These are phyloP conservation scores for Zosterops japonicus DNA, from an alignment of 2,113 vertebrate species.

Conservation along the genomic window DNA sequence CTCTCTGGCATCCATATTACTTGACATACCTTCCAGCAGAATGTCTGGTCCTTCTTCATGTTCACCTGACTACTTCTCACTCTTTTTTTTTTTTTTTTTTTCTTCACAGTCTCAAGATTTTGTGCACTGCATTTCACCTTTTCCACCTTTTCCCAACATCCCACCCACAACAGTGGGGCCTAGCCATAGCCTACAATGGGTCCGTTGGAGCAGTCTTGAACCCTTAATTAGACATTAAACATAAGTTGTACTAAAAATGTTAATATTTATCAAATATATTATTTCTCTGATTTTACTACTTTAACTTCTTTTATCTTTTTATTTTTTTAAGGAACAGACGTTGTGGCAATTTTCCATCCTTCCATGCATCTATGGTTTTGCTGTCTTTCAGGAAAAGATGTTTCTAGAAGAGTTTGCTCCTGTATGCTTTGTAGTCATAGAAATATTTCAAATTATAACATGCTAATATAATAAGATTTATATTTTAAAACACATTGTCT, in stretches of 20 bases:
- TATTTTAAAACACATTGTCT: neutral
- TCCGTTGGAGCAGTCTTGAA: rapidly evolving
- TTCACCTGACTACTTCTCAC: neutral
- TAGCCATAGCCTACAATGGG: rapidly evolving
- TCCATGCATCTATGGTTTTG: neutral
- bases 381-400: neutral
- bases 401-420: neutral
- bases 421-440: neutral
- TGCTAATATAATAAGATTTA: neutral
- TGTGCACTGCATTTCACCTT: neutral
- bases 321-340: neutral
- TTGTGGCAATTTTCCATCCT: neutral
- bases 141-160: neutral
- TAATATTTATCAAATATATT: neutral
- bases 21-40: neutral
- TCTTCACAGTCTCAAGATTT: neutral
- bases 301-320: rapidly evolving
- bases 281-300: neutral
- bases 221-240: neutral
- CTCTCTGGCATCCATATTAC: neutral
- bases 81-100: neutral
- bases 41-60: neutral
- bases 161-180: rapidly evolving
- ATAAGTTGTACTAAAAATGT: neutral
- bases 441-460: neutral